Evolutionary conservation across 2,113 vertebrate species (phyloP).

Genomic region (Syrmaticus mikado): DNA sequence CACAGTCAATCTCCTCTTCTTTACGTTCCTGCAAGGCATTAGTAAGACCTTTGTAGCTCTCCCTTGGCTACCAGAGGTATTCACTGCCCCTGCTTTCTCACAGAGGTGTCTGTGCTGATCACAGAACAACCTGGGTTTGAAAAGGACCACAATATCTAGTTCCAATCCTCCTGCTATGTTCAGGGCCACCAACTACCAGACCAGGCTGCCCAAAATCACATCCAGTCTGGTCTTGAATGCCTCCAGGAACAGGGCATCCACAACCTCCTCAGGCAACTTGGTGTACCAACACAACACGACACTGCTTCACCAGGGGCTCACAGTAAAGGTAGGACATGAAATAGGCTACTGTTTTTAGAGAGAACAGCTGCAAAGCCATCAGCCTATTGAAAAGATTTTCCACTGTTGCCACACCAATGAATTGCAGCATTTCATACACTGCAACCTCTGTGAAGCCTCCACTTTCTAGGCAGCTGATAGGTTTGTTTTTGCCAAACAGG

Average conservation of each 20-base stretch:
- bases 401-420: accelerated
- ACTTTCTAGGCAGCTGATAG: neutral
- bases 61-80: neutral
- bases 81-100: neutral
- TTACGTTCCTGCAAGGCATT: neutral
- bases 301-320: neutral
- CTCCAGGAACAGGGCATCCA: too few relatives aligned
- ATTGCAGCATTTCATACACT: neutral
- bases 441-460: neutral
- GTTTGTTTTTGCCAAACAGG: neutral
- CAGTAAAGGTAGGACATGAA: neutral
- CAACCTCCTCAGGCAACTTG: too few relatives aligned
- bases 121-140: too few relatives aligned
- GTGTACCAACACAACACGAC: neutral
- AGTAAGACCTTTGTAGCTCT: neutral
- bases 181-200: too few relatives aligned
- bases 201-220: too few relatives aligned
- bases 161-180: too few relatives aligned
- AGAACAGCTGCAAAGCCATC: neutral
- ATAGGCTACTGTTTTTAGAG: neutral
- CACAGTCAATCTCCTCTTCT: neutral
- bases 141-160: too few relatives aligned
- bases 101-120: neutral
- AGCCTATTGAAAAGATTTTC: neutral
- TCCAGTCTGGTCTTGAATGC: too few relatives aligned